Evolutionary conservation across 37 sponge, comb jelly and placozoan species (phyloP), one percentile per base, ranked within the genome.

Genomic region (Ephydatia muelleri): DNA sequence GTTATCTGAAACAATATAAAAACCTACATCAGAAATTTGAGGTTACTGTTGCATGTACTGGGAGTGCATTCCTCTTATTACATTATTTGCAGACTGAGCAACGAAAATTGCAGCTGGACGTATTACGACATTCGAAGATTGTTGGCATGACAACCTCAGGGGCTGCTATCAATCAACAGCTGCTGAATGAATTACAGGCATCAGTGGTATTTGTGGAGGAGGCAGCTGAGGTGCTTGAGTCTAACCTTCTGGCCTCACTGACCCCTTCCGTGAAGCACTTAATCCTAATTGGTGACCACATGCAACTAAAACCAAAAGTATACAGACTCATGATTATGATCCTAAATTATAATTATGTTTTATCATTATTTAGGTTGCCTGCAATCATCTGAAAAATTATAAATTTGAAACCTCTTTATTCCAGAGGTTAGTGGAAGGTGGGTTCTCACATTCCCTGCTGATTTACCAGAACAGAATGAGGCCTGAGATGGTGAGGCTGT

Each of bases 351-450:
- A 29, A 12, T 71, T 11, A 14, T 23, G 37, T 36, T 23, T 34
- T 23, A 23, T 33, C 36, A 29, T 75, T 36, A 33, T 26, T 47
- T 26, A 79, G 80, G 35, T 79, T 47, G 29, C 31, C 34, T 79
- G 66, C 25, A 32, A 67, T 66, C 49, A 26, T 22, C 29, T 79
- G n/a, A 30, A 37, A 32, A 69, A 36, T 16, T 5, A 70, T 48
- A 84, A 84, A 36, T 84, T 84, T 40, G 40, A 76, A 16, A 69
- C 49, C n/a, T 84, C 85, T 8, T 68, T 84, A 12, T 67, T 84
- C 35, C 70, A 75, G 48, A 77, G 85, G 49, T 69, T 84, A 30
- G 76, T 77, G 38, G 70, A 77, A 19, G 21, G 28, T 26, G 38
- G 34, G 19, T 84, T 30, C 23, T 70, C 77, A 0, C 32, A 67